phyloP scores from a whole-genome alignment of 2,113 vertebrate genomes.

The Dissostichus mawsoni region DNA sequence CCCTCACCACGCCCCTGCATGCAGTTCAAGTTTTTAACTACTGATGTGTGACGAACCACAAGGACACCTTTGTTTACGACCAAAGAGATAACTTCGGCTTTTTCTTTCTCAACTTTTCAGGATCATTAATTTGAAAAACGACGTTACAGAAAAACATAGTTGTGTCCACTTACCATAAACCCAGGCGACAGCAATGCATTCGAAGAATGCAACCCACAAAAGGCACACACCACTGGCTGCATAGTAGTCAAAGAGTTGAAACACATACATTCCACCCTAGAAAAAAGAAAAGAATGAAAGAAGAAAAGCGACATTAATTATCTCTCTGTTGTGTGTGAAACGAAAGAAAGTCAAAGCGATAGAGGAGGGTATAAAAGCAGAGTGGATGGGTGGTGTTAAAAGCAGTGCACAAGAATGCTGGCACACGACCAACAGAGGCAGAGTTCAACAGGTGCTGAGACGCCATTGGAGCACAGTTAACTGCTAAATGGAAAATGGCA shows the following conservation, averaged over 20 bases:
- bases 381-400: constrained; percentile 23
- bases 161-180: constrained; percentile 93
- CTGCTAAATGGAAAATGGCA: constrained; percentile 71
- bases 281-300: constrained; percentile 54
- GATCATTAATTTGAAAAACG: constrained; percentile 52
- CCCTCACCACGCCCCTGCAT: constrained; percentile 1
- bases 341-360: constrained; percentile 30
- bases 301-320: constrained; percentile 35
- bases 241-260: constrained; percentile 99
- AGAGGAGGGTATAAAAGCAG: constrained; percentile 26
- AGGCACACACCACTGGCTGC: constrained; percentile 99
- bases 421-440: constrained; percentile 62
- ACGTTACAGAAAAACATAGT: constrained; percentile 17
- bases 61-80: constrained; percentile 61
- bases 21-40: constrained; percentile 65
- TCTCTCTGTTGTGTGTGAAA: constrained; percentile 17
- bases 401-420: constrained; percentile 57
- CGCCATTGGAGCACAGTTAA: constrained; percentile 56
- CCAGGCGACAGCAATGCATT: constrained; percentile 99
- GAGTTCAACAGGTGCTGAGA: constrained; percentile 79
- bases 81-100: constrained; percentile 39
- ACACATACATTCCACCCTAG: constrained; percentile 99
- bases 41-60: constrained; percentile 43
- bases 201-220: constrained; percentile 99
- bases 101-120: constrained; percentile 18